phyloP scores from a whole-genome alignment of 2,113 vertebrate genomes.

The Galbula dea region DNA sequence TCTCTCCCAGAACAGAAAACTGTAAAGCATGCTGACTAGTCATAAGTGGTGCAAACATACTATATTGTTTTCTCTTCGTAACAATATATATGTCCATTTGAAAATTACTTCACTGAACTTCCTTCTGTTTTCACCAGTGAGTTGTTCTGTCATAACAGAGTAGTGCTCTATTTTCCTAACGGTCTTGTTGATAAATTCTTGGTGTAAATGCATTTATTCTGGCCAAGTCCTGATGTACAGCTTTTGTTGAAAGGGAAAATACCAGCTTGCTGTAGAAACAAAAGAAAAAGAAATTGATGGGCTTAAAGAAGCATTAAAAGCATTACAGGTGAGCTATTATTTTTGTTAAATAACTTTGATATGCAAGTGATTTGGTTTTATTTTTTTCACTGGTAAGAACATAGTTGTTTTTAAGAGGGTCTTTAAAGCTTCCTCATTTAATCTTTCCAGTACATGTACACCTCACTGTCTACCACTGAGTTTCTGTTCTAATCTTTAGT shows the following conservation, averaged over 20 bases:
- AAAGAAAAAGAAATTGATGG: conserved; percentile 92
- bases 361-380: neutral
- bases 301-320: conserved; percentile 89
- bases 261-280: conserved; percentile 82
- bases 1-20: neutral
- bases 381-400: neutral
- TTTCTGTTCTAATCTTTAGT: neutral
- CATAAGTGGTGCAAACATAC: neutral
- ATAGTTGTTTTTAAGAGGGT: neutral
- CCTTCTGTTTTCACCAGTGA: neutral
- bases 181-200: neutral
- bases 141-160: neutral
- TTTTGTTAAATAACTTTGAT: neutral
- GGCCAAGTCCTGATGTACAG: conserved; percentile 27
- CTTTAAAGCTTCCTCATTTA: neutral
- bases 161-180: neutral
- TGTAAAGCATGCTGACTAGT: neutral
- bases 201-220: neutral
- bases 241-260: conserved; percentile 83
- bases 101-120: neutral
- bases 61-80: neutral
- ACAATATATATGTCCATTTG: neutral
- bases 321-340: conserved; percentile 83
- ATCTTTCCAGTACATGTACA: neutral
- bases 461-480: neutral